A percentile compares a stretch with the other conserved stretches of the same genome.
These are phyloP conservation scores for Phytoseiulus persimilis DNA, from an alignment of 2,888 invertebrate genomes.

Conservation along the genomic window DNA sequence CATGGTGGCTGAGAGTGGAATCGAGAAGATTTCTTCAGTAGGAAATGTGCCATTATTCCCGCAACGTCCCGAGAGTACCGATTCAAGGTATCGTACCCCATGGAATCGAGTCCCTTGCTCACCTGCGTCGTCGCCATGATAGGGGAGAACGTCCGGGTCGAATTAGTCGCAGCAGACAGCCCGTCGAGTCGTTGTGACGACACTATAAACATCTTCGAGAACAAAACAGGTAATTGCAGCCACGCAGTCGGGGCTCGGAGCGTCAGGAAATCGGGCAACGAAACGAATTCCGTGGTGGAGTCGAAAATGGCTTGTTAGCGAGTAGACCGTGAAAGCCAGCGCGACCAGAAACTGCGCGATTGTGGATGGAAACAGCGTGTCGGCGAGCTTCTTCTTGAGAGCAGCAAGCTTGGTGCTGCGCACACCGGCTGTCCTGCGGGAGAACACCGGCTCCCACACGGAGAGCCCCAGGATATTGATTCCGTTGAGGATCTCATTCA, in stretches of 20 bases:
- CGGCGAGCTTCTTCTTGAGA: background rate
- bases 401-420: background rate
- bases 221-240: conserved; percentile 42
- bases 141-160: conserved; percentile 60
- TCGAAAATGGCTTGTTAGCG: conserved; percentile 58
- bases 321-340: background rate
- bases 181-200: conserved; percentile 65
- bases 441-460: conserved; percentile 65
- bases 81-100: too few species aligned
- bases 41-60: too few species aligned
- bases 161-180: conserved; percentile 83
- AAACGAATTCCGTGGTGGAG: conserved; percentile 50
- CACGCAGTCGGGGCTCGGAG: conserved; percentile 46
- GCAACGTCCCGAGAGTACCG: too few species aligned
- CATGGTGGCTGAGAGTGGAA: conserved; percentile 66
- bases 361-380: background rate
- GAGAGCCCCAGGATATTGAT: conserved; percentile 86
- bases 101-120: too few species aligned
- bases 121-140: too few species aligned
- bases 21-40: conserved; percentile 53
- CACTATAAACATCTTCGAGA: conserved; percentile 44
- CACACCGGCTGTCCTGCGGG: background rate
- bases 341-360: background rate
- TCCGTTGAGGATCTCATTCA: conserved; percentile 85
- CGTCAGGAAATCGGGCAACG: conserved; percentile 51